phyloP scores from a whole-genome alignment of 2,888 invertebrate species.

The Bursaphelenchus okinawaensis region DNA sequence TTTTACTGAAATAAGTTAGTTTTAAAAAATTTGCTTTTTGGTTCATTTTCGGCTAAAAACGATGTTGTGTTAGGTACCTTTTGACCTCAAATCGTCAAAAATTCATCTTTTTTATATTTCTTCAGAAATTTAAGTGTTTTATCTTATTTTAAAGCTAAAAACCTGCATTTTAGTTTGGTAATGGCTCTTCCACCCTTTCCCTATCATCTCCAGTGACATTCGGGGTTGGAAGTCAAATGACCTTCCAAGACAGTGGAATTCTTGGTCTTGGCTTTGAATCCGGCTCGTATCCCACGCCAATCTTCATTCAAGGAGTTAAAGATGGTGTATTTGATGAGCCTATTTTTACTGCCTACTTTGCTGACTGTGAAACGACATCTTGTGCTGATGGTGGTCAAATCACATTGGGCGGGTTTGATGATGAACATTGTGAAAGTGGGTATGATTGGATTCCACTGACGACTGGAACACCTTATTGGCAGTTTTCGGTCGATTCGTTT shows the following conservation, averaged over 20 bases:
- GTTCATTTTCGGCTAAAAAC: too few species aligned
- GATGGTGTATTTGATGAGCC: conserved; percentile 6
- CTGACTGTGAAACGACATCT: not conserved
- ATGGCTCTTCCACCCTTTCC: not conserved
- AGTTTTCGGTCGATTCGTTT: not conserved
- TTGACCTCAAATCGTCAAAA: too few species aligned
- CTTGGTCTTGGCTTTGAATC: conserved; percentile 3
- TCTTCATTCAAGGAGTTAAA: conserved; percentile 3
- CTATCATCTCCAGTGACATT: conserved; percentile 3
- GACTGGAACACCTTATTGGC: not conserved
- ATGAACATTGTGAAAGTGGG: not conserved
- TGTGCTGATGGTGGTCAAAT: conserved; percentile 7
- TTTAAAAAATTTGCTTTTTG: too few species aligned
- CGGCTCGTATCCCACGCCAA: not conserved
- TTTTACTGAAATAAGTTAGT: too few species aligned
- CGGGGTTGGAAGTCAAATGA: conserved; percentile 7
- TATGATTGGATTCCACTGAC: not conserved
- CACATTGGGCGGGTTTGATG: conserved; percentile 4
- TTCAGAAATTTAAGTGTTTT: too few species aligned
- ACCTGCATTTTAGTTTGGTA: too few species aligned
- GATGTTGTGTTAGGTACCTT: too few species aligned
- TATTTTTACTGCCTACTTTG: conserved; percentile 9
- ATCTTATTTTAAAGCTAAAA: too few species aligned
- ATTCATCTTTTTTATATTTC: too few species aligned
- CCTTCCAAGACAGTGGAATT: conserved; percentile 6